Evolutionary conservation across 2,113 vertebrate species (phyloP).

Genomic region (Cheirogaleus medius): DNA sequence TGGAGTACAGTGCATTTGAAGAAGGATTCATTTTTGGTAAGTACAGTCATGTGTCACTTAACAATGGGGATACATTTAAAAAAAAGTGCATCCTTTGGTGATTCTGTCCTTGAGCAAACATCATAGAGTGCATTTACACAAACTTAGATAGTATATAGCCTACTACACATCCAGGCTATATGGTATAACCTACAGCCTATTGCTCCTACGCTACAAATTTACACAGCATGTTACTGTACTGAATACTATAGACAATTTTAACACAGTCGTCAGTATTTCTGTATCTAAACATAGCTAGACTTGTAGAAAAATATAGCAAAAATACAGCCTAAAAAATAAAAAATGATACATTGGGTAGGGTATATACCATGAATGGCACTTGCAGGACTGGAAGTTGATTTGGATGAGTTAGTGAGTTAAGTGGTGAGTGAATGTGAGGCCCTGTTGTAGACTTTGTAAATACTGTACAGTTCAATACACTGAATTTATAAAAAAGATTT

Average conservation of each 20-base stretch:
- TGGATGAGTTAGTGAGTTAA: not conserved
- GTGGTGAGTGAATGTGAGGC: not conserved
- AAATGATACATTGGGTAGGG: not conserved
- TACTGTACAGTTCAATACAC: not conserved
- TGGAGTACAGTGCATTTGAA: fast-evolving
- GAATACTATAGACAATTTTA: not conserved
- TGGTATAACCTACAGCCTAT: not conserved
- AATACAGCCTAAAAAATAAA: not conserved
- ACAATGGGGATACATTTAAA: not conserved
- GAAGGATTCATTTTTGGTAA: not conserved
- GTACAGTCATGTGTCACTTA: not conserved
- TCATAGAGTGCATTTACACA: not conserved
- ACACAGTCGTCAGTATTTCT: not conserved
- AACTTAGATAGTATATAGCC: not conserved
- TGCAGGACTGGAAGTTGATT: not conserved
- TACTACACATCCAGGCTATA: not conserved
- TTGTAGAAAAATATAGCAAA: not conserved
- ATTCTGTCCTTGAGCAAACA: not conserved
- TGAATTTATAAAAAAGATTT: not conserved
- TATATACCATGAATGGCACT: not conserved
- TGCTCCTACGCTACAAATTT: not conserved
- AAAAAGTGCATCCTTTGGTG: not conserved
- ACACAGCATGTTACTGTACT: not conserved
- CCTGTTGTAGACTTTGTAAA: not conserved
- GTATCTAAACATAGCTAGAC: not conserved